These are phyloP conservation scores for Eristalis pertinax DNA, from an alignment of 2,888 invertebrate species.

Conservation along the genomic window DNA sequence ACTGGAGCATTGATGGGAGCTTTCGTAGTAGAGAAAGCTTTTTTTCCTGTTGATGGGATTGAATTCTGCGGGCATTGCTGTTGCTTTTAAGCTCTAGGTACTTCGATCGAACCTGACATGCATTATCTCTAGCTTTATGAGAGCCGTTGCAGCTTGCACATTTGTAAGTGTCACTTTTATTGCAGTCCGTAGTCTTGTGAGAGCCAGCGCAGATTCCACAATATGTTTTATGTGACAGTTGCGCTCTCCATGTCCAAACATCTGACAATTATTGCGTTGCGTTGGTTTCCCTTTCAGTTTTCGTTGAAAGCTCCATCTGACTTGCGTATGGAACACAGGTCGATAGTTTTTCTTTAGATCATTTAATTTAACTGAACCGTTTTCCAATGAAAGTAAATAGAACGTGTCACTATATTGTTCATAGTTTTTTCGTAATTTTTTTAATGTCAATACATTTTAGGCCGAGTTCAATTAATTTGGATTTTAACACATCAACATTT, in stretches of 20 bases:
- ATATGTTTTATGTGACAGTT: constrained; percentile 56
- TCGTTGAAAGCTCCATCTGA: too few species aligned
- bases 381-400: constrained; percentile 25
- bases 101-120: constrained; percentile 22
- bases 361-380: too few species aligned
- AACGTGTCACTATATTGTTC: constrained; percentile 31
- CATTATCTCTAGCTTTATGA: constrained; percentile 49
- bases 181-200: constrained; percentile 15
- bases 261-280: constrained; percentile 63
- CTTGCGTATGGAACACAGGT: background rate
- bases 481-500: constrained; percentile 22
- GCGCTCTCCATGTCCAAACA: constrained; percentile 60
- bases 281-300: too few species aligned
- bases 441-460: constrained; percentile 55
- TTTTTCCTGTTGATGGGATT: background rate
- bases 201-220: background rate
- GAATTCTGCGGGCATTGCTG: background rate
- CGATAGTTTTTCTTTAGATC: constrained; percentile 49
- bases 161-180: constrained; percentile 29
- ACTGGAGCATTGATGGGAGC: constrained; percentile 2
- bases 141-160: too few species aligned
- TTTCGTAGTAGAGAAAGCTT: background rate
- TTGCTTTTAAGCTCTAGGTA: constrained; percentile 36
- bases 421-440: constrained; percentile 34
- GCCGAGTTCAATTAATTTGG: constrained; percentile 41